phyloP scores from a whole-genome alignment of 2,113 vertebrate species.

The Amphiprion percula region DNA sequence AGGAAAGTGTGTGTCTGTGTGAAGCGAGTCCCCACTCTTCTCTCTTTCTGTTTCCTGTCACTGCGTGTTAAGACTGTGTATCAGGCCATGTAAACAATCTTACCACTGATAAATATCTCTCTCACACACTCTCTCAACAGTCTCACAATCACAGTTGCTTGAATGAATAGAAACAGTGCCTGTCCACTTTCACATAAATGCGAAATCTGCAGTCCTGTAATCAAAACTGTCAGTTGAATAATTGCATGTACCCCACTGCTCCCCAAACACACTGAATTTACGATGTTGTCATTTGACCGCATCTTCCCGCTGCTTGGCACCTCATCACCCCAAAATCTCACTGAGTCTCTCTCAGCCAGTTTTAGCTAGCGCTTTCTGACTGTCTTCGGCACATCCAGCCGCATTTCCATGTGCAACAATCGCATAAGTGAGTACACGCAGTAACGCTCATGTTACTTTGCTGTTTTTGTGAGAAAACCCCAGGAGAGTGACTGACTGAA shows the following conservation, averaged over 20 bases:
- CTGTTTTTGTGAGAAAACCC: background rate
- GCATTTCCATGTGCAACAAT: conserved; percentile 38
- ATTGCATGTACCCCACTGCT: conserved; percentile 5
- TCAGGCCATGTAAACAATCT: conserved; percentile 38
- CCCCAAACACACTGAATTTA: conserved; percentile 22
- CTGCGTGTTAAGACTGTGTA: conserved; percentile 32
- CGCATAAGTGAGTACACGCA: conserved; percentile 20
- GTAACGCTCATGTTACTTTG: background rate
- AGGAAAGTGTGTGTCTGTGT: conserved; percentile 23
- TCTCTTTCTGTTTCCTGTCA: conserved; percentile 28
- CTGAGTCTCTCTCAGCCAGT: background rate
- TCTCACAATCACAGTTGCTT: background rate
- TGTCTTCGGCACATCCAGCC: conserved; percentile 9
- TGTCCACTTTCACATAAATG: background rate
- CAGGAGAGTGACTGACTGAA: background rate
- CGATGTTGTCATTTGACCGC: background rate
- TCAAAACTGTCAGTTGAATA: conserved; percentile 36
- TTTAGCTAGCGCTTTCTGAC: background rate
- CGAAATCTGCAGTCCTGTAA: conserved; percentile 17
- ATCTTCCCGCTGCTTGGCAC: too few species aligned
- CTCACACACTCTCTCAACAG: conserved; percentile 5
- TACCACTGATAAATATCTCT: conserved; percentile 23
- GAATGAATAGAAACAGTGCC: background rate
- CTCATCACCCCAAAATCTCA: background rate
- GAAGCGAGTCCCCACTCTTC: background rate